These are phyloP conservation scores for Numenius arquata DNA, from an alignment of 2,113 vertebrate species.

Conservation along the genomic window DNA sequence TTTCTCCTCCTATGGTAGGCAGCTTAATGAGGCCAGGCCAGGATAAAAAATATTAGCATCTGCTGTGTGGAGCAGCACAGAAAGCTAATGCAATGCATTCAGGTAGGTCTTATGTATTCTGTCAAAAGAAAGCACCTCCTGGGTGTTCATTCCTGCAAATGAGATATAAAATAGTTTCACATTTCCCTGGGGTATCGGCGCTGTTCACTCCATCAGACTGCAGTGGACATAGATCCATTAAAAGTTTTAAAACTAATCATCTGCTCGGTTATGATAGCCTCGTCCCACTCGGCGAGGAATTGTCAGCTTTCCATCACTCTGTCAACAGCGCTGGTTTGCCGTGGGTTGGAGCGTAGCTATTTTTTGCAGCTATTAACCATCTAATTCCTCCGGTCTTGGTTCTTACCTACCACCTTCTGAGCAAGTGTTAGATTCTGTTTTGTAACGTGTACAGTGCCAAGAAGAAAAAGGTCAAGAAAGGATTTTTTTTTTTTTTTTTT, in stretches of 20 bases:
- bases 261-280: not conserved
- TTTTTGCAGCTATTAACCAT: constrained; percentile 9
- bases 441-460: not conserved
- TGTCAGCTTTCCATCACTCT: constrained; percentile 1
- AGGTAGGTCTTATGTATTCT: constrained; percentile 29
- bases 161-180: constrained; percentile 30
- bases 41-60: not conserved
- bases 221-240: constrained; percentile 21
- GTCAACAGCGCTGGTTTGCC: not conserved
- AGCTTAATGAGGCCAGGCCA: constrained; percentile 36
- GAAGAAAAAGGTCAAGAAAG: not conserved
- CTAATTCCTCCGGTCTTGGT: not conserved
- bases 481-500: not conserved
- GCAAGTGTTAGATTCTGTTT: not conserved
- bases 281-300: not conserved
- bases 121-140: constrained; percentile 24
- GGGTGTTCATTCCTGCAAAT: constrained; percentile 38
- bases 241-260: constrained; percentile 38
- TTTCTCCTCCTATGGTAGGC: not conserved
- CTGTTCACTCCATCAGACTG: not conserved
- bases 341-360: not conserved
- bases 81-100: not conserved
- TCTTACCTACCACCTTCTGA: not conserved
- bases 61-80: not conserved
- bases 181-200: not conserved